Conservation (phyloP, 1,140 invertebrate species). For the Ptiloglossa arizonensis region DNA sequence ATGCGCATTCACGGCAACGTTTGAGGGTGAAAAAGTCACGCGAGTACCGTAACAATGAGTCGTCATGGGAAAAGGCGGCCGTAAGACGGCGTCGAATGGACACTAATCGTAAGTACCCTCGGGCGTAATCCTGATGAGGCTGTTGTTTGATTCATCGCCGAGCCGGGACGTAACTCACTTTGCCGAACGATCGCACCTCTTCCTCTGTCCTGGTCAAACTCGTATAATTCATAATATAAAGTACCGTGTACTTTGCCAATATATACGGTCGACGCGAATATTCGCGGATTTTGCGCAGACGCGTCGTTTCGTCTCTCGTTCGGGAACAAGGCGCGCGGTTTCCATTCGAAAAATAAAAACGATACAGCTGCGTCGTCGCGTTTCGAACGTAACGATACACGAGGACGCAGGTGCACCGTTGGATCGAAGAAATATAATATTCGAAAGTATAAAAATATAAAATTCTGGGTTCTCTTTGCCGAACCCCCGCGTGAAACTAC, state of each 20-base stretch:
- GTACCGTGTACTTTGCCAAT: background rate
- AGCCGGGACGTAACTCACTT: constrained; percentile 20
- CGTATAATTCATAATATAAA: constrained; percentile 30
- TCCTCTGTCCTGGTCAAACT: constrained; percentile 36
- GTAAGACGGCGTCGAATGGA: constrained; percentile 43
- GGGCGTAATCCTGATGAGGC: constrained; percentile 47
- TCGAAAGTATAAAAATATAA: too few species aligned
- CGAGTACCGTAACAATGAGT: constrained; percentile 56
- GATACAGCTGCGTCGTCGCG: too few species aligned
- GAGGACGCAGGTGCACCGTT: too few species aligned
- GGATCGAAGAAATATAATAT: too few species aligned
- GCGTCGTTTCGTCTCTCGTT: too few species aligned
- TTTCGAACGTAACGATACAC: too few species aligned
- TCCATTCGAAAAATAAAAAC: too few species aligned
- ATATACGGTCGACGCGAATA: background rate
- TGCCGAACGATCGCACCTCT: constrained; percentile 21
- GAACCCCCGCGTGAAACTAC: too few species aligned
- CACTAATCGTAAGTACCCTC: constrained; percentile 47
- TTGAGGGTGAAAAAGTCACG: constrained; percentile 51
- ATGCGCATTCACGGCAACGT: constrained; percentile 27
- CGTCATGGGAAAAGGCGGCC: constrained; percentile 52
- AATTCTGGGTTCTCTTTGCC: too few species aligned
- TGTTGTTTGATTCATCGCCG: constrained; percentile 54
- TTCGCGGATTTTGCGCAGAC: too few species aligned
- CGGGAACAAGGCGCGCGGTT: too few species aligned